Evolutionary conservation across 2,797 vertebrate genomes (phyloP).

Genomic region (Tarsius wallacei): DNA sequence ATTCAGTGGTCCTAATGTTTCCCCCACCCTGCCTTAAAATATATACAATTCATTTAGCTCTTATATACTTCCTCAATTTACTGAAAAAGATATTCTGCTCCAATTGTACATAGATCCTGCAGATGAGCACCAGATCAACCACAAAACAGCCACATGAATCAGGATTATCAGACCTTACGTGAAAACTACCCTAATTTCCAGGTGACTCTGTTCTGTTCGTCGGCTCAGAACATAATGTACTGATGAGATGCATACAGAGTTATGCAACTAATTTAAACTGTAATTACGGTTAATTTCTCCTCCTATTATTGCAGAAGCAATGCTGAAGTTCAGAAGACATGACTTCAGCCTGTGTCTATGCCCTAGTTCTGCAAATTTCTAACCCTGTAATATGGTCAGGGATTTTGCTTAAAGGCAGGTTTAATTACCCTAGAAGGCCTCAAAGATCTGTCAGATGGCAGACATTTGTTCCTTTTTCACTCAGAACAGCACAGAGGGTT

Average conservation of each 20-base stretch:
- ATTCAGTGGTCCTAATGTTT: not conserved
- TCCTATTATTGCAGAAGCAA: conserved; percentile 81
- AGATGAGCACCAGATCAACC: not conserved
- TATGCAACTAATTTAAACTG: conserved; percentile 89
- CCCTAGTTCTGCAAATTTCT: conserved; percentile 58
- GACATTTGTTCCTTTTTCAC: conserved; percentile 54
- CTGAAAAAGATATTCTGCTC: not conserved
- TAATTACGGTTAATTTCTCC: conserved; percentile 89
- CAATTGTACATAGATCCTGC: not conserved
- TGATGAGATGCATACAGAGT: conserved; percentile 85
- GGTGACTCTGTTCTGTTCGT: conserved; percentile 82
- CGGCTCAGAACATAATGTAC: conserved; percentile 88
- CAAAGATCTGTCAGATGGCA: not conserved
- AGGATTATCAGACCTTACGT: conserved; percentile 70
- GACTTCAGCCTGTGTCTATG: conserved; percentile 3
- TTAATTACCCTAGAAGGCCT: conserved; percentile 76
- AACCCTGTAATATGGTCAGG: not conserved
- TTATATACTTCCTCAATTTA: not conserved
- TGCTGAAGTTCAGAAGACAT: conserved; percentile 75
- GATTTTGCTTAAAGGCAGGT: conserved; percentile 68
- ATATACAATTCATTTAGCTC: not conserved
- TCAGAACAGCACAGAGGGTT: conserved; percentile 58
- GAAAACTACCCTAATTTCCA: conserved; percentile 83
- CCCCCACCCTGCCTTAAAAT: not conserved
- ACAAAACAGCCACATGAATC: conserved; percentile 13